Conservation (phyloP, 2,113 vertebrate species). For the Cebus imitator region DNA sequence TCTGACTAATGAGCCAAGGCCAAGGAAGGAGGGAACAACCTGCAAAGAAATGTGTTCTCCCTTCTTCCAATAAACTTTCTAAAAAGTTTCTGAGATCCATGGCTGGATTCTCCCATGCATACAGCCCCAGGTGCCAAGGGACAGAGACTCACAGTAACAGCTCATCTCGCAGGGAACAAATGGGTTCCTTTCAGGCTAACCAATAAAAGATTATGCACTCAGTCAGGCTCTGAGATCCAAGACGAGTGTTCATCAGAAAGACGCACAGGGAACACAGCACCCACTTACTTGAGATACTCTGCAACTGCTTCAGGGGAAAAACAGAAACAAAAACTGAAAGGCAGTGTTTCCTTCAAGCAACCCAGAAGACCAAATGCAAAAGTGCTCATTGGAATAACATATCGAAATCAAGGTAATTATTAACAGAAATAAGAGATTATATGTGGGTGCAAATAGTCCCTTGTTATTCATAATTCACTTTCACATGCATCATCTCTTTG, state of each 20-base stretch:
- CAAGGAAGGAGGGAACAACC: background rate
- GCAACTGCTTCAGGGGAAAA: background rate
- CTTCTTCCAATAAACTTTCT: conserved; percentile 66
- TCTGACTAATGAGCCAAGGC: conserved; percentile 53
- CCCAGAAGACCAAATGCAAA: conserved; percentile 5
- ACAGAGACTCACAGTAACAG: conserved; percentile 45
- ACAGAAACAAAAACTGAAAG: background rate
- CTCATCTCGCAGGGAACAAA: conserved; percentile 77
- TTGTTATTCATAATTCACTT: background rate
- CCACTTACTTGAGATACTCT: background rate
- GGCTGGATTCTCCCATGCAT: conserved; percentile 60
- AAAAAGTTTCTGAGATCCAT: conserved; percentile 51
- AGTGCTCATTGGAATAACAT: background rate
- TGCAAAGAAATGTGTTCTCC: conserved; percentile 25
- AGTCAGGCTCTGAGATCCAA: background rate
- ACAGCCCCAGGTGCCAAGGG: conserved; percentile 61
- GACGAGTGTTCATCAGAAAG: fast-evolving
- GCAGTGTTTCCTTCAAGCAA: background rate
- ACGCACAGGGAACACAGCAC: background rate
- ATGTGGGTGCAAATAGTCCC: background rate
- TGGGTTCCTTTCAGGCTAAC: conserved; percentile 42
- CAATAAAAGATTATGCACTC: conserved; percentile 31
- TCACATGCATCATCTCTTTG: background rate
- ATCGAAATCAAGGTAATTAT: conserved; percentile 30
- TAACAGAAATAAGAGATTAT: background rate